Evolutionary conservation across 2,888 invertebrate species (phyloP).

Genomic region (Neocrepidodera transversa): DNA sequence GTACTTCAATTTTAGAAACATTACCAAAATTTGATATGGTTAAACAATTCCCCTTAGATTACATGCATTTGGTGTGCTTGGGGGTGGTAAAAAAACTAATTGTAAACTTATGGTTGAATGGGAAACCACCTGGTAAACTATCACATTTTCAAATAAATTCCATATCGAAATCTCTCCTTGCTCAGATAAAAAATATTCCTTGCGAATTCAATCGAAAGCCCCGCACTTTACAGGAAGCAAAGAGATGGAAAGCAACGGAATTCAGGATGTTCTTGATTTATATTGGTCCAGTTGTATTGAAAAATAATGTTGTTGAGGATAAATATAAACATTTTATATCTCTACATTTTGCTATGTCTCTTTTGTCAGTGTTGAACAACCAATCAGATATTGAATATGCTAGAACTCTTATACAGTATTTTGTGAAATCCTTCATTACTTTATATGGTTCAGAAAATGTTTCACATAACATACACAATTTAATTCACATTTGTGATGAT

Average conservation of each 20-base stretch:
- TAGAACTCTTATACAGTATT: constrained; percentile 1
- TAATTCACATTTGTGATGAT: constrained; percentile 16
- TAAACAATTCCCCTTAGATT: constrained; percentile 38
- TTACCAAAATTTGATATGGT: constrained; percentile 43
- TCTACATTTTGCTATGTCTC: constrained; percentile 2
- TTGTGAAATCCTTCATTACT: not conserved
- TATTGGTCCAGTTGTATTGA: not conserved
- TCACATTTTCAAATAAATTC: not conserved
- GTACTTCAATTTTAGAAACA: constrained; percentile 33
- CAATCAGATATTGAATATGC: constrained; percentile 11
- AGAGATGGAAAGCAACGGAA: too few species aligned
- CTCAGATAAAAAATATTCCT: constrained; percentile 6
- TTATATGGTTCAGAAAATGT: not conserved
- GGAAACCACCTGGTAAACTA: constrained; percentile 18
- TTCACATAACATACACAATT: not conserved
- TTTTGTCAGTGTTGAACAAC: constrained; percentile 1
- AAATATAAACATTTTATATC: constrained; percentile 10
- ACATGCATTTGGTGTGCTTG: too few species aligned
- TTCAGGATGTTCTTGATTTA: too few species aligned
- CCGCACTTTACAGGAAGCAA: constrained; percentile 3
- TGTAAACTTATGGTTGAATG: constrained; percentile 19
- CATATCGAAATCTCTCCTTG: not conserved
- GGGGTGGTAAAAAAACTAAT: constrained; percentile 32
- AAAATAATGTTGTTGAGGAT: not conserved
- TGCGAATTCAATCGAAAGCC: constrained; percentile 23